Conservation (phyloP, 2,797 vertebrate species). For the Lithobates pipiens region DNA sequence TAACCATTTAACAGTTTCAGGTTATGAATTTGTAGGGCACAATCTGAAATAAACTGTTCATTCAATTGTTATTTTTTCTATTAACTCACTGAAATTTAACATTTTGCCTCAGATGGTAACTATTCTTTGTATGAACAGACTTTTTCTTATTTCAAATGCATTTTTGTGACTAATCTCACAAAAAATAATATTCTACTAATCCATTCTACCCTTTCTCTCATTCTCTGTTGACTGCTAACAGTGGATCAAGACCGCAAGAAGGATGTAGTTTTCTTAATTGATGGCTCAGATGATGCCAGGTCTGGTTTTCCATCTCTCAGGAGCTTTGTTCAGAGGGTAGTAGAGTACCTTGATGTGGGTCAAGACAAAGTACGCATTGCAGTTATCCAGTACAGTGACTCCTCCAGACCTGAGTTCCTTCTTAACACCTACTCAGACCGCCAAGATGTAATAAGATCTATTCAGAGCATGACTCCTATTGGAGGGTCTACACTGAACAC, state of each 20-base stretch:
- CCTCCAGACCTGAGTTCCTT: slow-evolving; percentile 86
- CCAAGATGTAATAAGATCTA: slow-evolving; percentile 78
- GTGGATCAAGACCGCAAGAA: slow-evolving; percentile 69
- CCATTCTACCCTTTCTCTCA: slow-evolving; percentile 15
- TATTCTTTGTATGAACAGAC: not conserved
- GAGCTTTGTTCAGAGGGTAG: slow-evolving; percentile 81
- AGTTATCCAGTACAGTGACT: slow-evolving; percentile 89
- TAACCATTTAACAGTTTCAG: not conserved
- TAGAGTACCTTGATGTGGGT: slow-evolving; percentile 83
- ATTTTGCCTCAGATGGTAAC: not conserved
- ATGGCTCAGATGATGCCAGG: slow-evolving; percentile 88
- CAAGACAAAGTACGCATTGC: slow-evolving; percentile 85
- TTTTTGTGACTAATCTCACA: not conserved
- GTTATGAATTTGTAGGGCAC: not conserved
- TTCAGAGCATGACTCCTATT: slow-evolving; percentile 83
- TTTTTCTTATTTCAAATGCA: not conserved
- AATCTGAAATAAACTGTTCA: too few species aligned
- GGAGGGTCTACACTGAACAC: slow-evolving; percentile 86
- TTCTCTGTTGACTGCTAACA: slow-evolving; percentile 40
- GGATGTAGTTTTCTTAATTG: slow-evolving; percentile 93
- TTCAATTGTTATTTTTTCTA: not conserved
- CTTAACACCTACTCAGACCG: slow-evolving; percentile 86
- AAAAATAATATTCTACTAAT: slow-evolving; percentile 18
- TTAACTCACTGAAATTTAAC: not conserved
- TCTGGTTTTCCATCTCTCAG: slow-evolving; percentile 85